These are phyloP conservation scores for Nycticorax nycticorax DNA, from an alignment of 2,113 vertebrate genomes.

Conservation along the genomic window DNA sequence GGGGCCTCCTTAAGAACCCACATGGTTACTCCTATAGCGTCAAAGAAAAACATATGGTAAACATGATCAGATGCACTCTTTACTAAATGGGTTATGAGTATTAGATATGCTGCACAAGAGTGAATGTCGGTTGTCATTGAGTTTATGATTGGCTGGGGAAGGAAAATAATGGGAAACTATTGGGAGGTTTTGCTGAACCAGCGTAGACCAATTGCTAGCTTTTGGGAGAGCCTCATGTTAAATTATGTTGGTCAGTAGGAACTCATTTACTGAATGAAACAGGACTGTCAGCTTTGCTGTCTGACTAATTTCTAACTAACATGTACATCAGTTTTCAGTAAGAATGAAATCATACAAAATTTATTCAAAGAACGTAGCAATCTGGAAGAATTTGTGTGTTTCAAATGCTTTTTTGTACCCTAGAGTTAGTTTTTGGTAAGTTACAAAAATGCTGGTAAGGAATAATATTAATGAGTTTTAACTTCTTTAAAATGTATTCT, in stretches of 20 bases:
- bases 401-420: neutral
- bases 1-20: neutral
- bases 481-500: neutral
- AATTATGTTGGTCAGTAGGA: neutral
- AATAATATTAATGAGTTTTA: neutral
- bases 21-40: neutral
- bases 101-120: neutral
- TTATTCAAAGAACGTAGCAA: neutral
- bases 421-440: neutral
- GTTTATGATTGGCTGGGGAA: neutral
- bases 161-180: neutral
- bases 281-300: neutral
- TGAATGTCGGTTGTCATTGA: neutral
- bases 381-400: neutral
- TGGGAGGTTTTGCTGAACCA: neutral
- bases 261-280: neutral
- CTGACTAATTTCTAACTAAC: neutral
- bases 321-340: neutral
- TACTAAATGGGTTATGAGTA: neutral
- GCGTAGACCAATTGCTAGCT: neutral
- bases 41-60: neutral
- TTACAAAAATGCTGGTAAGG: neutral
- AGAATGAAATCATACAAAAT: neutral
- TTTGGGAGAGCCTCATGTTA: neutral
- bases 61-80: neutral